Conservation (phyloP, 2,797 vertebrate genomes). For the Graptemys geographica region DNA sequence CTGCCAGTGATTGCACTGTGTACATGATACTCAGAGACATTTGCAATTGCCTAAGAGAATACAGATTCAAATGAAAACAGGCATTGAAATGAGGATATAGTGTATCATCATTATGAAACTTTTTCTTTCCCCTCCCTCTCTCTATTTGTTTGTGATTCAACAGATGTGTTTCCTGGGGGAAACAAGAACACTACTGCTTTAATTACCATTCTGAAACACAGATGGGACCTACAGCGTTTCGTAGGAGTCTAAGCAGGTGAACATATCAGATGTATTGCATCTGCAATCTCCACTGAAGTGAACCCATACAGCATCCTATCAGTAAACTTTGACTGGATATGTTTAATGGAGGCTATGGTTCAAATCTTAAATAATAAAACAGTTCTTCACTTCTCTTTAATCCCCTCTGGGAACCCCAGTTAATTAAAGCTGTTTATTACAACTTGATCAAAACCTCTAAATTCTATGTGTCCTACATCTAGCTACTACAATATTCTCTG, state of each 20-base stretch:
- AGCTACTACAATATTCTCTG: constrained; percentile 81
- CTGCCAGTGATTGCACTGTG: neutral
- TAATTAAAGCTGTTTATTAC: constrained; percentile 84
- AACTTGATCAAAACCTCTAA: constrained; percentile 82
- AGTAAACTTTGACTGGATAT: constrained; percentile 58
- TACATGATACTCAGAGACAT: accelerated
- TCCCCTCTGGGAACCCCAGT: constrained; percentile 71
- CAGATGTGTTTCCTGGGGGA: constrained; percentile 10
- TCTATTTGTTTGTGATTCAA: neutral
- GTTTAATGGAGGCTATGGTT: constrained; percentile 53
- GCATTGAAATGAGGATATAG: neutral
- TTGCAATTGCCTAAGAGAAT: neutral
- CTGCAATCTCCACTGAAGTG: constrained; percentile 29
- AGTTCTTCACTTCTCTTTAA: constrained; percentile 65
- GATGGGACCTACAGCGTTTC: constrained; percentile 32
- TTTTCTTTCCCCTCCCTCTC: neutral
- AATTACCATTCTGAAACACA: constrained; percentile 55
- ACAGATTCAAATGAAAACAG: neutral
- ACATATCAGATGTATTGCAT: constrained; percentile 33
- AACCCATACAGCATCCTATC: constrained; percentile 29
- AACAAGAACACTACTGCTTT: constrained; percentile 31
- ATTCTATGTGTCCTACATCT: constrained; percentile 81
- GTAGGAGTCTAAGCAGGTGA: constrained; percentile 30
- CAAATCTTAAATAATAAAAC: constrained; percentile 79
- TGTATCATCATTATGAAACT: neutral